Base-by-base conservation (phyloP, 2,888 invertebrate species). In the Orthonevra nobilis region DNA sequence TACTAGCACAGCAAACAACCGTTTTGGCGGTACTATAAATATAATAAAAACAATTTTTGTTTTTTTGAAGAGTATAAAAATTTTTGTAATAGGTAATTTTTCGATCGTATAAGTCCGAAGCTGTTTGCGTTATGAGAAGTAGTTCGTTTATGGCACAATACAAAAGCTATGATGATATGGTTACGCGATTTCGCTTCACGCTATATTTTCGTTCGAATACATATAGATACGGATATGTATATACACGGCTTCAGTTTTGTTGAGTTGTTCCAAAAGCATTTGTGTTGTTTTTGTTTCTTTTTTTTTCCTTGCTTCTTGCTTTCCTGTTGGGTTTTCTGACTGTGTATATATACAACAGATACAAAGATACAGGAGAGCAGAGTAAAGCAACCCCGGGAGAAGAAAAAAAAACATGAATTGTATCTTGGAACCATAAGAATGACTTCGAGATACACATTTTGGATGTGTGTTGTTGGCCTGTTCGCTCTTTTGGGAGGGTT, bases 61-160 rank as follows among this genome's bases (percentile, higher is more conserved):
- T 66, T 79, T 66, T 61, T 72, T 79, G 85, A 86, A 87, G 88
- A 88, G 88, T 87, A 87, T 87, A 88, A 88, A 88, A 88, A 87
- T 87, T 87, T 88, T 85, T 87, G 87, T 88, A 87, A 87, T 88
- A 87, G 88, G 85, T 85, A 85, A 85, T 85, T 86, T 86, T 85
- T 86, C 82, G 82, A 84, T 83, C 83, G 83, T 84, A 83, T 84
- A 84, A 84, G 85, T 84, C 86, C 86, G 86, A 87, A 86, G 86
- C 86, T 88, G 88, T 88, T 88, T 86, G 88, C 88, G 88, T 88
- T 88, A 88, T 87, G 88, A 88, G 87, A 87, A 88, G 88, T 88
- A 86, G 86, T 87, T 87, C 88, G 88, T 88, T 88, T 88, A 88
- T 88, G 88, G 87, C 86, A 86, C 87, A 86, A 88, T 88, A 87